Base-by-base conservation (phyloP, 2,888 invertebrate genomes). In the Chydorus sphaericus region DNA sequence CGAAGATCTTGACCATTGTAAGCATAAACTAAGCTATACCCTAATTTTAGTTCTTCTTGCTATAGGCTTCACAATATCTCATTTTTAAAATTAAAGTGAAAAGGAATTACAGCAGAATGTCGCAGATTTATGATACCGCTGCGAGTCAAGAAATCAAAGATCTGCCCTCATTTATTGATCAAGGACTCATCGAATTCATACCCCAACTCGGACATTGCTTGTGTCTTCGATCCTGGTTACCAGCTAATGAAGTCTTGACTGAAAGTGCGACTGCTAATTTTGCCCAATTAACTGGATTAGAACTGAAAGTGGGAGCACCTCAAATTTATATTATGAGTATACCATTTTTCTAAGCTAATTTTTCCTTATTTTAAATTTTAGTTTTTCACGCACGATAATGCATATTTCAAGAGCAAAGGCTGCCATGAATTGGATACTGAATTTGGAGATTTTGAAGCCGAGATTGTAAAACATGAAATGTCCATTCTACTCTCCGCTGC, bases 1-100 rank as follows among this genome's bases (percentile, higher is more conserved):
- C 66, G 71, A 78, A 3, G 77, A 79, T 60, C 72, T 91, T 48
- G 91, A 91, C 67, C 77, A 78, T 65, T 81, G 83, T 83, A 71
- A 71, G 14, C 36, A n/a, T 36, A 6, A 1, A 36, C 16, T n/a
- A 73, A 66, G 54, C 54, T 48, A 5, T 51, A 39, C 31, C 20
- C 2, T 7, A 38, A 2, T 38, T 18, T 38, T 8, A 38, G 16
- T 3, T 10, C 5, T 1, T 26, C 8, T 8, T 44, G 20, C 23
- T 18, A 14, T 44, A 14, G 33, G 44, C 11, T 7, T 44, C 11
- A 44, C 23, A 2, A 7, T 44, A 14, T 4, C 14, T 18, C 18
- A 16, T 44, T 23, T 39, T 39, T 2, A 6, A 4, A 14, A 20
- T 20, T 18, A 23, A 14, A 44, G 44, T 44, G 26, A 44, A 44